These are phyloP conservation scores for Gnathonemus echidnorhynchus DNA, from an alignment of 2,113 vertebrate genomes.

Conservation along the genomic window DNA sequence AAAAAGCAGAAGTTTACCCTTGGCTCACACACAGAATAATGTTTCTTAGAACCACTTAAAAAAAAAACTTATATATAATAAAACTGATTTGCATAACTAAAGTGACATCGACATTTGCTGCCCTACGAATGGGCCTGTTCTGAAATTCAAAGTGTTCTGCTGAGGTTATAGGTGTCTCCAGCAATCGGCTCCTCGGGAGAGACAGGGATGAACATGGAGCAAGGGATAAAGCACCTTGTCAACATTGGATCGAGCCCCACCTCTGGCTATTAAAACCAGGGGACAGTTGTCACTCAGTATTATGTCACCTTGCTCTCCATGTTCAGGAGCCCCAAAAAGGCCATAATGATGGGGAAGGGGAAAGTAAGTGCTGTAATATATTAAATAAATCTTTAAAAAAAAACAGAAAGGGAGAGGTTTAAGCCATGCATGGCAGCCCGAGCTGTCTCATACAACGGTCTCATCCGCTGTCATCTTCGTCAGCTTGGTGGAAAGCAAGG, in stretches of 20 bases:
- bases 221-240: neutral
- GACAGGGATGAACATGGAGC: neutral
- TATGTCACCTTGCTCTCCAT: neutral
- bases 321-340: neutral
- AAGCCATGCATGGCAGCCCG: neutral
- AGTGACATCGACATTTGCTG: neutral
- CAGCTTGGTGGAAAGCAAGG: constrained; percentile 72
- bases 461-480: constrained; percentile 76
- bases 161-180: neutral
- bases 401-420: neutral
- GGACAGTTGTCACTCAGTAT: neutral
- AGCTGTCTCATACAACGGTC: constrained; percentile 68
- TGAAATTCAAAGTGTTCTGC: neutral
- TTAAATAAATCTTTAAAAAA: neutral
- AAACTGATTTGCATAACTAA: neutral
- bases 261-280: neutral
- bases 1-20: neutral
- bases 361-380: neutral
- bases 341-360: neutral
- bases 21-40: neutral
- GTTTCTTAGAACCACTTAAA: neutral
- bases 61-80: neutral
- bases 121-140: neutral
- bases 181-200: neutral
- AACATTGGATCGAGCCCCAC: neutral